phyloP scores from a whole-genome alignment of 2,797 vertebrate genomes.

The Hyperoplus immaculatus region DNA sequence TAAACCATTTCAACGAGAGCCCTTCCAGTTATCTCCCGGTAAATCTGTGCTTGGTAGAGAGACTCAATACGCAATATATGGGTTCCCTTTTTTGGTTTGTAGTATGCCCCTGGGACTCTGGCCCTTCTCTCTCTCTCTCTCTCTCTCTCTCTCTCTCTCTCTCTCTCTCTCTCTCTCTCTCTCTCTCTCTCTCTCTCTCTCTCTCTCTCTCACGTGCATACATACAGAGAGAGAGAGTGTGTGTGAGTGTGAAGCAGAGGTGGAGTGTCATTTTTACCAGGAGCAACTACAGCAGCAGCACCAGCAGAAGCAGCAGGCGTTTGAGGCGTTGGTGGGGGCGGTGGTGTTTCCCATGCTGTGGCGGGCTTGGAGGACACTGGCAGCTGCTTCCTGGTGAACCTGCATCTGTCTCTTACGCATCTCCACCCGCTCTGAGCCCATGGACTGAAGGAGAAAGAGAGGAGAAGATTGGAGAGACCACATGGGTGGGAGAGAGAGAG shows the following conservation, averaged over 20 bases:
- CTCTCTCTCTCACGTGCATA: no score
- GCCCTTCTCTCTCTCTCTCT: no score
- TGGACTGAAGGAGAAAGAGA: constrained; percentile 69
- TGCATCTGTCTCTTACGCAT: constrained; percentile 90
- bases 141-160: no score
- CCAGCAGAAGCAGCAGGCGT: constrained; percentile 99
- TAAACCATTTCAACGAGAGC: neutral
- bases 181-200: no score
- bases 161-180: no score
- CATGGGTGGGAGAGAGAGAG: neutral
- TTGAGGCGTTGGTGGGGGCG: constrained; percentile 86
- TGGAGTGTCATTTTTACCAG: constrained; percentile 87
- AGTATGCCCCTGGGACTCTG: no score
- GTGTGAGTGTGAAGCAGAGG: constrained; percentile 38
- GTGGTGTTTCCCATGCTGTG: constrained; percentile 82
- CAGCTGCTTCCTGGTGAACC: constrained; percentile 84
- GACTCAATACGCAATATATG: no score
- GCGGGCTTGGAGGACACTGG: constrained; percentile 81
- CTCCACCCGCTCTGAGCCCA: constrained; percentile 85
- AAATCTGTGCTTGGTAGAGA: neutral
- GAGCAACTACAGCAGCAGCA: constrained; percentile 99
- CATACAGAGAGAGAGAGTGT: no score
- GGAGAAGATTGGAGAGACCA: constrained; percentile 12
- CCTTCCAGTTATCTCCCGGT: neutral
- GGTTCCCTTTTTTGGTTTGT: no score